Conservation (phyloP, 2,797 vertebrate genomes). For the Ptychobarbus kaznakovi region DNA sequence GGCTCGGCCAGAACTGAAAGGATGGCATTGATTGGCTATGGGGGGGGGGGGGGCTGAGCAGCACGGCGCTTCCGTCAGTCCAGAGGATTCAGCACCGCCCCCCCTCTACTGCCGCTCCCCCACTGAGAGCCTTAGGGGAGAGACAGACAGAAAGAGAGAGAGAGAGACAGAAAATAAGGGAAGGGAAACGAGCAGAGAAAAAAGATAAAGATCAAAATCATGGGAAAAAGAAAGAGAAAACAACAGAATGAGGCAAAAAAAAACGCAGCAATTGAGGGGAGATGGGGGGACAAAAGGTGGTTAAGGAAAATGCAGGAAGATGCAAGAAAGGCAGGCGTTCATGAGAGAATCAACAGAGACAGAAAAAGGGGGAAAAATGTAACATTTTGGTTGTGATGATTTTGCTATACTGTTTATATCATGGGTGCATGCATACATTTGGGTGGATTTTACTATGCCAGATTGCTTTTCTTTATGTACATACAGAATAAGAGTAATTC, state of each 20-base stretch:
- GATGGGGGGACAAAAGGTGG: neutral
- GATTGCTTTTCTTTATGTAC: neutral
- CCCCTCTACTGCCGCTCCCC: slow-evolving; percentile 68
- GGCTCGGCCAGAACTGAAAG: slow-evolving; percentile 88
- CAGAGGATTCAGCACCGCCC: slow-evolving; percentile 74
- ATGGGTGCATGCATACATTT: neutral
- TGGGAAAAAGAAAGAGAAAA: slow-evolving; percentile 19
- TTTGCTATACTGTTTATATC: neutral
- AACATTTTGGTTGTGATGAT: neutral
- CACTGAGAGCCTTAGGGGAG: slow-evolving; percentile 63
- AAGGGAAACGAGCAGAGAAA: neutral
- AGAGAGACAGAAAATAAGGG: slow-evolving; percentile 17
- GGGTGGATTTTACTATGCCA: neutral
- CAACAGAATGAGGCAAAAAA: slow-evolving; percentile 11
- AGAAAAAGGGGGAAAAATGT: neutral
- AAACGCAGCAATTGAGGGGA: neutral
- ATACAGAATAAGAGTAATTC: neutral
- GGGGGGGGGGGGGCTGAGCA: slow-evolving; percentile 73
- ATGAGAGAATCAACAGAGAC: slow-evolving; percentile 10
- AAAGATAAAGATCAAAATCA: slow-evolving; percentile 38
- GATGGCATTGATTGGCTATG: slow-evolving; percentile 91
- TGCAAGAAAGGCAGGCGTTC: slow-evolving; percentile 1
- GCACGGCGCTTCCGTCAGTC: slow-evolving; percentile 73
- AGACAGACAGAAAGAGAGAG: slow-evolving; percentile 22
- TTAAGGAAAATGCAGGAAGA: slow-evolving; percentile 17